Conservation (phyloP, 2,888 invertebrate genomes). For the Parnassius apollo region DNA sequence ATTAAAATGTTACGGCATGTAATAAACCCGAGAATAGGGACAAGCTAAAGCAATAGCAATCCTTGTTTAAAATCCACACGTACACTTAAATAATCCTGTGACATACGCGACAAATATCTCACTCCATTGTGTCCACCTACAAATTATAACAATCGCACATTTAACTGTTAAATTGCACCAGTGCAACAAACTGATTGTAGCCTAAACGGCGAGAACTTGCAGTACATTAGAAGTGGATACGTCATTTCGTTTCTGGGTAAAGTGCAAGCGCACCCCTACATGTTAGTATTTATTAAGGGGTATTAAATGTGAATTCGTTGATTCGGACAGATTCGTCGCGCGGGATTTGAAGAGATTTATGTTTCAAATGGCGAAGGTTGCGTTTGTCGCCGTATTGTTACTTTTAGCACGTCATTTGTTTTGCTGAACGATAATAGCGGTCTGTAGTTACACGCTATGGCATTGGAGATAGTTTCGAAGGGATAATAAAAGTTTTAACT, state of each 20-base stretch:
- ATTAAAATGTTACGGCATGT: slow-evolving; percentile 18
- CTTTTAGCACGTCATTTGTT: slow-evolving; percentile 30
- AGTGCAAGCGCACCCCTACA: slow-evolving; percentile 48
- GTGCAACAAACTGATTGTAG: slow-evolving; percentile 10
- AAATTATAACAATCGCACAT: slow-evolving; percentile 42
- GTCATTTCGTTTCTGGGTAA: slow-evolving; percentile 36
- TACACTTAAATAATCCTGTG: slow-evolving; percentile 42
- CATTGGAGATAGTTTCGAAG: not conserved
- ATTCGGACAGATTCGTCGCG: slow-evolving; percentile 59
- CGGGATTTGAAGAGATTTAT: slow-evolving; percentile 54
- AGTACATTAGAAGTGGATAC: slow-evolving; percentile 29
- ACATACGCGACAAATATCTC: slow-evolving; percentile 41
- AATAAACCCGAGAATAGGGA: slow-evolving; percentile 15
- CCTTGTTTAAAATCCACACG: slow-evolving; percentile 33
- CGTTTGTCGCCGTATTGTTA: slow-evolving; percentile 39
- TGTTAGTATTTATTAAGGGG: slow-evolving; percentile 74
- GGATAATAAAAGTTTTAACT: not conserved
- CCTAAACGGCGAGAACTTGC: slow-evolving; percentile 23
- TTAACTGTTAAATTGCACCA: slow-evolving; percentile 43
- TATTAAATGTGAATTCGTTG: slow-evolving; percentile 61
- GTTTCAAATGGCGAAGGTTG: slow-evolving; percentile 38
- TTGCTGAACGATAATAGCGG: slow-evolving; percentile 13
- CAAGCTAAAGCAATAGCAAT: slow-evolving; percentile 18
- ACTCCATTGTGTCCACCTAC: slow-evolving; percentile 42
- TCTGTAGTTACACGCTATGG: not conserved